Evolutionary conservation across 2,113 vertebrate species (phyloP).

Genomic region (Etheostoma spectabile): DNA sequence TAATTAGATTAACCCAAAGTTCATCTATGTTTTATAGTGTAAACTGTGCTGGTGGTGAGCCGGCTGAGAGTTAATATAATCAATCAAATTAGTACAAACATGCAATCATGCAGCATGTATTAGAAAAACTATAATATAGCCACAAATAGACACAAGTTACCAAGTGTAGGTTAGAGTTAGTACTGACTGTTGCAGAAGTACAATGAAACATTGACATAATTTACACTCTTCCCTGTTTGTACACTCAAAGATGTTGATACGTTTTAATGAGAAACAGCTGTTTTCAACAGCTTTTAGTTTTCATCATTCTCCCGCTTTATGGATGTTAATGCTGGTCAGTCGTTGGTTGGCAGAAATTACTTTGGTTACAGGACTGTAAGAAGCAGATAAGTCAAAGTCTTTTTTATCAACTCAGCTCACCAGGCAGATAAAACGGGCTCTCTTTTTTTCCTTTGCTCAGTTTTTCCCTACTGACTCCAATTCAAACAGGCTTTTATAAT

Average conservation of each 20-base stretch:
- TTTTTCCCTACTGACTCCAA: neutral
- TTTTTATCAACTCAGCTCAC: neutral
- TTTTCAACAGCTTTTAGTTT: slow-evolving; percentile 6
- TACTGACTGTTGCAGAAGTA: neutral
- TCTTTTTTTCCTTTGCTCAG: neutral
- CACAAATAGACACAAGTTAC: neutral
- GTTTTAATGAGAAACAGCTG: neutral
- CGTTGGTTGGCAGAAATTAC: neutral
- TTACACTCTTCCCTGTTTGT: neutral
- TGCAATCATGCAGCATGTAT: neutral
- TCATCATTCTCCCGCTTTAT: neutral
- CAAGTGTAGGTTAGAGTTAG: too few species aligned
- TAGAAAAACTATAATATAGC: neutral
- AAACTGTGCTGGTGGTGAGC: neutral
- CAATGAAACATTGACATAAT: neutral
- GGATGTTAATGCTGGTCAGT: slow-evolving; percentile 9
- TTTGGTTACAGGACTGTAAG: neutral
- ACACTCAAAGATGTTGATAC: neutral
- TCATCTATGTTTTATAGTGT: neutral
- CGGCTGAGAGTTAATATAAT: neutral
- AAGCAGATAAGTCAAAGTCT: neutral
- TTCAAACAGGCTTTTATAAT: neutral
- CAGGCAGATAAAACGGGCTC: neutral
- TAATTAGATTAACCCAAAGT: neutral
- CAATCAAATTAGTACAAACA: neutral